Base-by-base conservation (phyloP, 2,797 vertebrate species). In the Micropoecilia bifurca region DNA sequence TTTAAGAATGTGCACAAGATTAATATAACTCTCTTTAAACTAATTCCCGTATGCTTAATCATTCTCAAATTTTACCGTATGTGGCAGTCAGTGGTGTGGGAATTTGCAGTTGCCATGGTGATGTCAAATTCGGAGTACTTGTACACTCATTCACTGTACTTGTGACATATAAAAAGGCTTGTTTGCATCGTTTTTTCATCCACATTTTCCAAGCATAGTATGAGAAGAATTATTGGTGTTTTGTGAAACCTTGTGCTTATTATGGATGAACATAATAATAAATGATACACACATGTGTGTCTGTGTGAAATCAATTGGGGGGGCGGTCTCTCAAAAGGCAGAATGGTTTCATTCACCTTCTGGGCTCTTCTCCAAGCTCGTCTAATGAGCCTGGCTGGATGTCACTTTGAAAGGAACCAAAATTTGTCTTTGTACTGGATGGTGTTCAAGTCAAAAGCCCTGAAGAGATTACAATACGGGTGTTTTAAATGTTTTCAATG, bases 101-200 rank as follows among this genome's bases (percentile, higher is more conserved):
- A 88, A 89, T 84, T 76, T 91, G 85, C 88, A 89, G 92, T 92
- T 93, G 85, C 91, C 90, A 93, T 92, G 92, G 90, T 50, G 76
- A 91, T 89, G 79, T 84, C 79, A 88, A 82, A 92, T 89, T 86
- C 80, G 75, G 69, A 81, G 63, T 79, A 83, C 79, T 81, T 81
- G 73, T 79, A 85, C 76, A 82, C 87, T 89, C 83, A 88, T 87
- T 83, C 80, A 83, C 50, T 75, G 71, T 57, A 18, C 53, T 79
- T 20, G 45, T 75, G 75, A 79, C 85, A 84, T 81, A 82, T 71
- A 48, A 82, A 87, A 77, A 53, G 39, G 74, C 78, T 77, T 68
- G 66, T 83, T 87, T 84, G 74, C 69, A 75, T 61, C 12, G 20
- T 72, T 53, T 82, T 68, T 76, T 78, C 50, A 41, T 55, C 45